These are phyloP conservation scores for Phymorhynchus buccinoides DNA, from an alignment of 1,140 invertebrate genomes.

Conservation along the genomic window DNA sequence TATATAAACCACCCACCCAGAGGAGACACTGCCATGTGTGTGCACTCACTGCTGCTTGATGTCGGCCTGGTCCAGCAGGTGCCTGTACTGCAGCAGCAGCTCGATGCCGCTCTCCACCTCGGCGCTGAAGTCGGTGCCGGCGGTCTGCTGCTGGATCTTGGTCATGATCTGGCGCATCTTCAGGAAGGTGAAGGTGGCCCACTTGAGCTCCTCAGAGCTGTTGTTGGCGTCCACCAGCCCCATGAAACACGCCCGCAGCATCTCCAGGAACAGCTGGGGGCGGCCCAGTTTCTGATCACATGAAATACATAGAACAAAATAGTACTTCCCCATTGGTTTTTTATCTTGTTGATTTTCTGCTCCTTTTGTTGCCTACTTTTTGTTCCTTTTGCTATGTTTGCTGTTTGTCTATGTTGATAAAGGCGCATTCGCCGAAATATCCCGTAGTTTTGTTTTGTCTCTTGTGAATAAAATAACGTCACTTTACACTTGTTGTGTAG, in stretches of 20 bases:
- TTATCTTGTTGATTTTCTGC: too few relatives aligned
- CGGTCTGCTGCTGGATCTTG: slow-evolving; percentile 58
- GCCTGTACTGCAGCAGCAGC: slow-evolving; percentile 82
- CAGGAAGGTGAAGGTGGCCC: slow-evolving; percentile 93
- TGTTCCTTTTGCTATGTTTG: too few relatives aligned
- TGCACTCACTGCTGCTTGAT: slow-evolving; percentile 84
- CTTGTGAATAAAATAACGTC: too few relatives aligned
- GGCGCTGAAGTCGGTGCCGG: slow-evolving; percentile 52
- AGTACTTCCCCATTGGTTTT: too few relatives aligned
- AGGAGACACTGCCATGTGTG: too few relatives aligned
- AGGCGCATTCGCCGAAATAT: too few relatives aligned
- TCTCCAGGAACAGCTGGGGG: slow-evolving; percentile 85
- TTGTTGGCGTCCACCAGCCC: slow-evolving; percentile 82
- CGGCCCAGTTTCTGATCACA: slow-evolving; percentile 60
- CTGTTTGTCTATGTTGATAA: too few relatives aligned
- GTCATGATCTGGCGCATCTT: too few relatives aligned
- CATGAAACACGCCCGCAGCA: slow-evolving; percentile 89
- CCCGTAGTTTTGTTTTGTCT: too few relatives aligned
- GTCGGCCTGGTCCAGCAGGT: slow-evolving; percentile 92
- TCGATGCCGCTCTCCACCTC: slow-evolving; percentile 88
- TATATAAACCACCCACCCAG: too few relatives aligned
- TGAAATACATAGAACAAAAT: not conserved
- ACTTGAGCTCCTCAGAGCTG: slow-evolving; percentile 87
- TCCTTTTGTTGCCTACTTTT: too few relatives aligned
- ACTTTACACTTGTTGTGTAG: too few relatives aligned